Conservation (phyloP, 92 coral and sea anemone genomes). For the Palythoa grandis region DNA sequence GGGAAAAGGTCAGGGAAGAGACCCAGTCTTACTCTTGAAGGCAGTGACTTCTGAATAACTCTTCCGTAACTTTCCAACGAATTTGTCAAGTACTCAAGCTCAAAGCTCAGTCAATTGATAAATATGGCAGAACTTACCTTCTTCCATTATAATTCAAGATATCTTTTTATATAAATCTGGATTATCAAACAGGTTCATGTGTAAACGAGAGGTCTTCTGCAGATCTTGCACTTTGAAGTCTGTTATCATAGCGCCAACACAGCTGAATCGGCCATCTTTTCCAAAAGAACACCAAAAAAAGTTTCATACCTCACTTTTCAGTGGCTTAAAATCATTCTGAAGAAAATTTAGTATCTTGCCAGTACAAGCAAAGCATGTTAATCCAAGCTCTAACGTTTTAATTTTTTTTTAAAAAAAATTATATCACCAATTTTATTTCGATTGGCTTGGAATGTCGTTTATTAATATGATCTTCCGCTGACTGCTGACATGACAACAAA, state of each 20-base stretch:
- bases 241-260: background rate
- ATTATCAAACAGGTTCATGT: background rate
- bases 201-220: background rate
- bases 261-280: background rate
- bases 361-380: background rate
- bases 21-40: too few relatives aligned
- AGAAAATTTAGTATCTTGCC: background rate
- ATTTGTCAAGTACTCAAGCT: too few relatives aligned
- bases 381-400: background rate
- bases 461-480: background rate
- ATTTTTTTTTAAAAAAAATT: background rate
- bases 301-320: background rate
- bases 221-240: background rate
- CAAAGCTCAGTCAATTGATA: background rate
- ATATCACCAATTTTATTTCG: background rate
- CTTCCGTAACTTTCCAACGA: too few relatives aligned
- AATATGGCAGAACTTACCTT: background rate
- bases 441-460: slow-evolving; percentile 13
- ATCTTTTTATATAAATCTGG: background rate
- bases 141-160: background rate
- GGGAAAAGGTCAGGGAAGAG: too few relatives aligned
- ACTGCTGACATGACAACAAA: slow-evolving; percentile 41
- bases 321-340: background rate
- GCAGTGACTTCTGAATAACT: too few relatives aligned
- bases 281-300: background rate